Percentiles rank a stretch among this genome's conserved stretches.
These are phyloP conservation scores for Drosophila nikananu DNA, from an alignment of 1,140 invertebrate genomes.

Conservation along the genomic window DNA sequence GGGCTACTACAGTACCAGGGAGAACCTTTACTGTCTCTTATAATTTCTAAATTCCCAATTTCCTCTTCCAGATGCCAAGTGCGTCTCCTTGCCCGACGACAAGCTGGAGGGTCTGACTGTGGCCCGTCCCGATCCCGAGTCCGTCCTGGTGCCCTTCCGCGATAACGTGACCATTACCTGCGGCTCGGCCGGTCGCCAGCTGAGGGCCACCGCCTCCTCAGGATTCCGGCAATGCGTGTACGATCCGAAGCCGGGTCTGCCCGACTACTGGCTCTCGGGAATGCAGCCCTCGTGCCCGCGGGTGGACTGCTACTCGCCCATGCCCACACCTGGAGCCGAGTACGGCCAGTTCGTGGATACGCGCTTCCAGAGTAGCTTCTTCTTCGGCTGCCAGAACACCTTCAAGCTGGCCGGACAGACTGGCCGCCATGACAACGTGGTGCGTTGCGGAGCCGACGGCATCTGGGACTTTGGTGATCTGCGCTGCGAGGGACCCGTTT, in stretches of 20 bases:
- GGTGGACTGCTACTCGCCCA: conserved; percentile 94
- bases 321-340: conserved; percentile 95
- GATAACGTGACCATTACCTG: conserved; percentile 96
- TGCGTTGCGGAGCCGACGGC: conserved; percentile 95
- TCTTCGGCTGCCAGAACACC: conserved; percentile 98
- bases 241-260: conserved; percentile 95
- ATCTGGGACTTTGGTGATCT: conserved; percentile 99
- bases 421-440: conserved; percentile 95
- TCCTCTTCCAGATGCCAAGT: conserved; percentile 91
- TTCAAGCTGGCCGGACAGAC: conserved; percentile 97
- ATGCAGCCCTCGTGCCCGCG: conserved; percentile 93
- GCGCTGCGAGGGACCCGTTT: conserved; percentile 97
- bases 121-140: conserved; percentile 90
- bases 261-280: conserved; percentile 97
- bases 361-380: conserved; percentile 96
- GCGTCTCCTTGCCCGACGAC: conserved; percentile 95
- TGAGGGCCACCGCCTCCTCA: conserved; percentile 92
- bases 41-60: not conserved
- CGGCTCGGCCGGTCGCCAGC: conserved; percentile 90
- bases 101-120: conserved; percentile 93
- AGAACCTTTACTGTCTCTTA: not conserved
- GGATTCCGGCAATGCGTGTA: conserved; percentile 97
- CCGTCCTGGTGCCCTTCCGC: conserved; percentile 93
- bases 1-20: too few relatives aligned
- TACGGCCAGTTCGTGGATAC: conserved; percentile 95